Percentiles rank a stretch among this genome's conserved stretches.
phyloP scores from a whole-genome alignment of 2,888 invertebrate species.

The Vanessa cardui region DNA sequence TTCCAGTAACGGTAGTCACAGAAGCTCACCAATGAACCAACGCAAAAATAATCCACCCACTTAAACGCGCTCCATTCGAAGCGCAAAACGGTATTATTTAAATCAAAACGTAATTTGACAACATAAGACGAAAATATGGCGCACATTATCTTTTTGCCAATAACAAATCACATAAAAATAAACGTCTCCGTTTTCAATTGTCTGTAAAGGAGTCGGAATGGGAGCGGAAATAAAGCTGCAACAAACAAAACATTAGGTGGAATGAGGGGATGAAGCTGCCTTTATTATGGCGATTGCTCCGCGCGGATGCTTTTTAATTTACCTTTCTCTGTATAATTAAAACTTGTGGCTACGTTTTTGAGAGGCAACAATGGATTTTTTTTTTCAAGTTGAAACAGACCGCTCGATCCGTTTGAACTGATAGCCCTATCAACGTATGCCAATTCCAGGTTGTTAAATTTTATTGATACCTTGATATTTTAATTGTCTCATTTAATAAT shows the following conservation, averaged over 20 bases:
- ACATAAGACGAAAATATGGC: conserved; percentile 17
- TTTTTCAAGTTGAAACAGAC: conserved; percentile 28
- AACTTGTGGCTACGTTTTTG: conserved; percentile 65
- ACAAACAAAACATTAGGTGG: conserved; percentile 47
- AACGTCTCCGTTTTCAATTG: conserved; percentile 40
- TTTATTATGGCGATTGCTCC: conserved; percentile 61
- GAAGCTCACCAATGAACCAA: too few relatives aligned
- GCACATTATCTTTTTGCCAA: conserved; percentile 31
- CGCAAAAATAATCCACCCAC: too few relatives aligned
- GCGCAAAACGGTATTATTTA: background rate
- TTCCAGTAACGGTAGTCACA: too few relatives aligned
- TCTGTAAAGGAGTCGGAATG: conserved; percentile 37
- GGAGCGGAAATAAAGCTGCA: conserved; percentile 35
- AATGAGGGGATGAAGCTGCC: conserved; percentile 56
- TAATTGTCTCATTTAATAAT: background rate
- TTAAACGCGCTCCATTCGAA: too few relatives aligned
- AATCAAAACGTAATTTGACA: conserved; percentile 8
- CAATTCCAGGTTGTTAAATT: conserved; percentile 14
- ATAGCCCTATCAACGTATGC: conserved; percentile 19
- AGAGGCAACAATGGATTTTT: conserved; percentile 59
- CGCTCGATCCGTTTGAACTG: conserved; percentile 13
- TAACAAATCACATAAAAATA: conserved; percentile 39
- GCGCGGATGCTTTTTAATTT: conserved; percentile 77
- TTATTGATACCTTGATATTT: background rate
- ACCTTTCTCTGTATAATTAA: conserved; percentile 77